These are phyloP conservation scores for Silurus lanzhouensis DNA, from an alignment of 2,797 vertebrate species.

Conservation along the genomic window DNA sequence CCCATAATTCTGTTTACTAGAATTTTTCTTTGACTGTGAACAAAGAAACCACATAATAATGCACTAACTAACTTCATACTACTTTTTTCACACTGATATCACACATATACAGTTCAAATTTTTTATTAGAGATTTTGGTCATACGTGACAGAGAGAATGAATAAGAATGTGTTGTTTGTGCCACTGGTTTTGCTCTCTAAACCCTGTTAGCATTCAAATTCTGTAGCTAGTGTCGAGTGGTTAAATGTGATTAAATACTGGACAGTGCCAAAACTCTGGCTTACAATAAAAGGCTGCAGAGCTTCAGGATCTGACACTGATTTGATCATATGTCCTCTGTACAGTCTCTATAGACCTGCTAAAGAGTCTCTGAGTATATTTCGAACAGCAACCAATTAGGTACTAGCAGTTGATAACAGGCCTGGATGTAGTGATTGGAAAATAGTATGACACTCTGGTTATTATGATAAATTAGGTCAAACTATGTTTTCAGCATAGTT, in stretches of 20 bases:
- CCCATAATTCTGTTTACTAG: no score
- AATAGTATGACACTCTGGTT: neutral
- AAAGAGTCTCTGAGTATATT: neutral
- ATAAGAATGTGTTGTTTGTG: neutral
- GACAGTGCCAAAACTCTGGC: neutral
- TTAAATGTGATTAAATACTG: slow-evolving; percentile 15
- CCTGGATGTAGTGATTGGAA: neutral
- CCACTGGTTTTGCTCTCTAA: neutral
- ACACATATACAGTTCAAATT: neutral
- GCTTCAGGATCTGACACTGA: slow-evolving; percentile 1
- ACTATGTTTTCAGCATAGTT: neutral
- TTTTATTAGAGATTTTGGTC: neutral
- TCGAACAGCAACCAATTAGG: neutral
- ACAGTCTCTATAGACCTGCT: slow-evolving; percentile 16
- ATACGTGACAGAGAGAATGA: neutral
- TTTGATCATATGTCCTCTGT: slow-evolving; percentile 22
- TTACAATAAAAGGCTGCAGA: neutral
- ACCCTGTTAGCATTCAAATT: neutral
- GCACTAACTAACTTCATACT: neutral
- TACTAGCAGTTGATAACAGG: neutral
- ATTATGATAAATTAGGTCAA: neutral
- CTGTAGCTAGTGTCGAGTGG: no score
- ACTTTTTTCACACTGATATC: neutral
- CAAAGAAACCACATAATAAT: neutral
- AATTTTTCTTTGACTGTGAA: no score